Conservation (phyloP, 2,113 vertebrate species). For the Platanista minor region DNA sequence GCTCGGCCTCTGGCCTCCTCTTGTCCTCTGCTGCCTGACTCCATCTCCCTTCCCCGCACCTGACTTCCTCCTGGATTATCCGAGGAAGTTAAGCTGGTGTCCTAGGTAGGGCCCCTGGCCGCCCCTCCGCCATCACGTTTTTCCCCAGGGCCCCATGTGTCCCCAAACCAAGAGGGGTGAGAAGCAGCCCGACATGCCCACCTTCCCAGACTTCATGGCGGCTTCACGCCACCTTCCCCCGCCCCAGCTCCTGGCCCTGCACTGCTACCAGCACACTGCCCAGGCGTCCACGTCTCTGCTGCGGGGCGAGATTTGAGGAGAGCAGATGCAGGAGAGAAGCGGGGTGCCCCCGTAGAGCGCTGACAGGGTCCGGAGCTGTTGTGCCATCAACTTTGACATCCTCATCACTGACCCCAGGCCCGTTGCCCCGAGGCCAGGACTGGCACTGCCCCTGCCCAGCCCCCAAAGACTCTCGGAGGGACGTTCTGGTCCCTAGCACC, state of each 20-base stretch:
- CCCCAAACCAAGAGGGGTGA: background rate
- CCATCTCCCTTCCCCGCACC: accelerated
- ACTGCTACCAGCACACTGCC: accelerated
- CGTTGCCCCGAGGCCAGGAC: background rate
- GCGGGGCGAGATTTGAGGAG: background rate
- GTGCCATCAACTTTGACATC: background rate
- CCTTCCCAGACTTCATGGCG: background rate
- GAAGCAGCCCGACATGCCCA: accelerated
- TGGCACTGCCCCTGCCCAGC: background rate
- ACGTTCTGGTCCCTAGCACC: background rate
- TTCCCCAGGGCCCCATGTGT: background rate
- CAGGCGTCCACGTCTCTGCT: too few species aligned
- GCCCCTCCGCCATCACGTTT: background rate
- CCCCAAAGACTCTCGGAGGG: background rate
- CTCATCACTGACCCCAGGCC: background rate
- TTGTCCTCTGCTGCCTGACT: background rate
- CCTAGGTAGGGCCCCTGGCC: background rate
- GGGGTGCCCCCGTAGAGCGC: background rate
- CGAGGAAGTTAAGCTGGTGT: background rate
- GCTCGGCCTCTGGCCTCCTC: background rate
- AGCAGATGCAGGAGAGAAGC: too few species aligned
- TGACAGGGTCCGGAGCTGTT: accelerated
- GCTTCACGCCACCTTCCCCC: background rate
- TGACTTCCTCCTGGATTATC: background rate
- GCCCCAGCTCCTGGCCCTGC: background rate